A percentile compares a stretch with the other conserved stretches of the same genome.
These are phyloP conservation scores for Cacoxenus indagator DNA, from an alignment of 2,888 invertebrate species.

Conservation along the genomic window DNA sequence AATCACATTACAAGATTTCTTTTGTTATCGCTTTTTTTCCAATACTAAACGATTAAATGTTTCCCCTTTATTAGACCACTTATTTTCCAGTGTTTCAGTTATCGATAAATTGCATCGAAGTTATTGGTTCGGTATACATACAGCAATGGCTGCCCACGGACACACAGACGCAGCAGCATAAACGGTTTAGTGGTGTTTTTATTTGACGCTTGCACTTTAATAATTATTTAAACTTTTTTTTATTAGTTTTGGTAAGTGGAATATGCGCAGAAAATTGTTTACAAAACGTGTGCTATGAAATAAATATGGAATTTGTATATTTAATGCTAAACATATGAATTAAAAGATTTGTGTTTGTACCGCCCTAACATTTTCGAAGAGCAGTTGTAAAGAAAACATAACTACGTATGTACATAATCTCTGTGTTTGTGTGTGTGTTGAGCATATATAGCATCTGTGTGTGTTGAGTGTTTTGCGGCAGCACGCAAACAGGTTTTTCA, in stretches of 20 bases:
- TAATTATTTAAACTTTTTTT: constrained; percentile 55
- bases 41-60: too few relatives aligned
- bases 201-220: constrained; percentile 57
- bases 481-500: constrained; percentile 46
- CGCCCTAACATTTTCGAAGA: not conserved
- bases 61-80: too few relatives aligned
- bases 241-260: constrained; percentile 58
- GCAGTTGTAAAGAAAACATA: not conserved
- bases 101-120: too few relatives aligned
- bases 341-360: too few relatives aligned
- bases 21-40: too few relatives aligned
- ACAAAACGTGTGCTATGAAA: not conserved
- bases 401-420: not conserved
- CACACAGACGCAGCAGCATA: constrained; percentile 34
- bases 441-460: not conserved
- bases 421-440: not conserved
- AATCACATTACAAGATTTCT: too few relatives aligned
- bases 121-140: not conserved
- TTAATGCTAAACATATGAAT: constrained; percentile 4
- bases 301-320: constrained; percentile 23
- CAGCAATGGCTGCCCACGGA: constrained; percentile 53
- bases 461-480: constrained; percentile 23
- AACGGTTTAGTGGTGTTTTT: constrained; percentile 51
- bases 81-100: too few relatives aligned
- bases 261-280: not conserved